A percentile compares a stretch with the other conserved stretches of the same genome.
Conservation (phyloP, 2,888 invertebrate genomes). For the Uropetala carovei region DNA sequence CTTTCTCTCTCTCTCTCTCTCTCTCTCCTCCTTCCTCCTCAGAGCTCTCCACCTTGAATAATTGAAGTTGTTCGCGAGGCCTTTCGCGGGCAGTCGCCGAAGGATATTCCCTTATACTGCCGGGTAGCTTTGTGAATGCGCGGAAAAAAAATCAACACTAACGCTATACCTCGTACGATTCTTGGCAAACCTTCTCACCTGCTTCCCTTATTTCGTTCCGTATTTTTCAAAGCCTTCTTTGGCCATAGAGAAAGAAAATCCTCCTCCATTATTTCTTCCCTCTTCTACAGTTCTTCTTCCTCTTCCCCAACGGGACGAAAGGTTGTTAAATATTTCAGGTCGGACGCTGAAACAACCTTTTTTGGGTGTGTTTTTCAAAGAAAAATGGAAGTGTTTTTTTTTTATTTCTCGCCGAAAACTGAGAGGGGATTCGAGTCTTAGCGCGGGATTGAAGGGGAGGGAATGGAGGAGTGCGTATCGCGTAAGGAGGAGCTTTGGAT, state of each 20-base stretch:
- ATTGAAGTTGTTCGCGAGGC: not conserved
- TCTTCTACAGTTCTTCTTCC: no score
- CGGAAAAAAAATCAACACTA: no score
- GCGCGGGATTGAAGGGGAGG: not conserved
- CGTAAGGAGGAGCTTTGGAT: not conserved
- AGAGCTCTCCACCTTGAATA: not conserved
- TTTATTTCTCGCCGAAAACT: not conserved
- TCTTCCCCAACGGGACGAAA: no score
- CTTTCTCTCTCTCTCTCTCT: not conserved
- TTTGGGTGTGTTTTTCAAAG: not conserved
- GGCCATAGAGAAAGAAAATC: no score
- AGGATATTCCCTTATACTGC: no score
- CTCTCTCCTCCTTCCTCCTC: not conserved
- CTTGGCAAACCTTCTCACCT: no score
- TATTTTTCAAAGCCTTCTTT: no score
- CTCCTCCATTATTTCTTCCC: no score
- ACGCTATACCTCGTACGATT: no score
- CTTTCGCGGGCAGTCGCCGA: no score
- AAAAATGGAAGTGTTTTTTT: not conserved
- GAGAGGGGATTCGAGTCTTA: not conserved
- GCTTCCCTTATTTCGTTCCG: no score
- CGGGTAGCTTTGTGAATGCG: no score
- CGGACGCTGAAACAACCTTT: not conserved
- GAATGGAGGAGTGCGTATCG: not conserved
- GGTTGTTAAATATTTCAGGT: conserved; percentile 19